Base-by-base conservation (phyloP, 2,888 invertebrate species). In the Tortrix viridana region DNA sequence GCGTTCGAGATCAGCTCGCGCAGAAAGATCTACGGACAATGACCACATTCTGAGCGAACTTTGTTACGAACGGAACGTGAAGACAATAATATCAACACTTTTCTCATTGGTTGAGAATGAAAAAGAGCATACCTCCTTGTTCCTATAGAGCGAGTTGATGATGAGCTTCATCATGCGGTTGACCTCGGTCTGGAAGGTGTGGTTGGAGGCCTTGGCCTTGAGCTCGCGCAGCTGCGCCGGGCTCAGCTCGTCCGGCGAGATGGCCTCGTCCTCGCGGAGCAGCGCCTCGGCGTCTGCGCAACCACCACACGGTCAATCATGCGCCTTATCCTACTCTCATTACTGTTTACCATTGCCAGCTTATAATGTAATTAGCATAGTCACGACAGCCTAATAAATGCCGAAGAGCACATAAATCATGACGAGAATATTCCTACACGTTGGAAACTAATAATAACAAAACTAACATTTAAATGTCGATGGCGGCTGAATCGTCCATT, bases 121-220 rank as follows among this genome's bases (percentile, higher is more conserved):
- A 12, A 52, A 26, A 23, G 38, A 22, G 71, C 79, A 73, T 79
- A 96, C 96, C 93, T 99, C 99, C 92, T 99, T 99, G 89, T 99
- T 99, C 76, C 98, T 95, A 91, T 99, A 99, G 7, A 99, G 93
- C 7, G 99, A 99, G 92, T 99, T 99, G 84, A 99, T 99, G 88
- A 99, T 99, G 65, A 99, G 95, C 89, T 99, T 99, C 99, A 99
- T 99, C 98, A 99, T 99, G 64, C 99, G 96, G 92, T 98, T 98
- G 46, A 99, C 99, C 92, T 99, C 99, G 0, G 99, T 98, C 93
- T 99, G 98, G 93, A 99, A 99, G 23, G 95, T 94, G 82, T 95
- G 96, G 84, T 96, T 97, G 82, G 97, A 96, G 1, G 98, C 95
- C 80, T 96, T 96, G 50, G 97, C 98, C 66, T 97, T 93, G 48